Conservation (phyloP, 1,140 invertebrate species). For the Zaprionus ornatus region DNA sequence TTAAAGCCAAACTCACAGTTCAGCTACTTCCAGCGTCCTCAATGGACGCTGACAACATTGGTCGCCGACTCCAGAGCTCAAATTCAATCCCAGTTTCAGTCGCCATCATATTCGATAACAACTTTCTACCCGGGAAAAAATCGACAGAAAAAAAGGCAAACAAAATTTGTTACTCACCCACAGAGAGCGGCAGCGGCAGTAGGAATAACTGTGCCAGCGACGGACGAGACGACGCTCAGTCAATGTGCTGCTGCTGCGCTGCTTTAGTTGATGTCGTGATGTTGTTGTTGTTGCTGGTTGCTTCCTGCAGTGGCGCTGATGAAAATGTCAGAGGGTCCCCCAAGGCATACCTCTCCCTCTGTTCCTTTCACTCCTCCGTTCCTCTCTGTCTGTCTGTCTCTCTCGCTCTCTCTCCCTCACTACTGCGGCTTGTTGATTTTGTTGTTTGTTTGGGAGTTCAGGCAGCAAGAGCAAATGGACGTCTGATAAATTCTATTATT, state of each 20-base stretch:
- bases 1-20: neutral
- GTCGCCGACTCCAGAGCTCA: neutral
- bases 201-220: slow-evolving; percentile 70
- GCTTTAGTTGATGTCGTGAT: slow-evolving; percentile 46
- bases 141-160: slow-evolving; percentile 12
- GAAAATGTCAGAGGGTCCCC: slow-evolving; percentile 78
- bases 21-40: neutral
- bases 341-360: slow-evolving; percentile 60
- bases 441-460: slow-evolving; percentile 37
- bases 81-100: neutral
- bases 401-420: slow-evolving; percentile 2
- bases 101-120: slow-evolving; percentile 73
- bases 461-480: slow-evolving; percentile 23
- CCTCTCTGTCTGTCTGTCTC: neutral
- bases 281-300: slow-evolving; percentile 36
- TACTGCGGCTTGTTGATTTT: slow-evolving; percentile 26
- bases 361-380: neutral
- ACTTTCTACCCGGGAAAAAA: slow-evolving; percentile 66
- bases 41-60: neutral
- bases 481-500: slow-evolving; percentile 69
- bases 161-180: slow-evolving; percentile 63
- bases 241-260: slow-evolving; percentile 36
- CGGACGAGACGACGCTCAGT: slow-evolving; percentile 19
- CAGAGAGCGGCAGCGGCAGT: slow-evolving; percentile 51
- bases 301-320: slow-evolving; percentile 58